phyloP scores from a whole-genome alignment of 2,888 invertebrate genomes.

The Melanostoma scalare region DNA sequence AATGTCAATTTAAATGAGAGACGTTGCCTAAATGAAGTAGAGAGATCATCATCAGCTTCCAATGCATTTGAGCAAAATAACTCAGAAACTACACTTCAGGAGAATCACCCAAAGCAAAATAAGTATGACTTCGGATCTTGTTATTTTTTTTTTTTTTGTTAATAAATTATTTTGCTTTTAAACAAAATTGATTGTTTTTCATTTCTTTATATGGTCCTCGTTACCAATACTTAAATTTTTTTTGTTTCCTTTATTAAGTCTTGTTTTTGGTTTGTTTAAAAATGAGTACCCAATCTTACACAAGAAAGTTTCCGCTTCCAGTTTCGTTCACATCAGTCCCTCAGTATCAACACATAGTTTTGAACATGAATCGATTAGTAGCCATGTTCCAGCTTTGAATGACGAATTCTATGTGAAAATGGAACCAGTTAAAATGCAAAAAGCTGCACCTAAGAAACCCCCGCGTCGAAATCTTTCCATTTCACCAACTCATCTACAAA shows the following conservation, averaged over 20 bases:
- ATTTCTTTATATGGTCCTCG: background rate
- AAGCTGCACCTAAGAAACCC: slow-evolving; percentile 91
- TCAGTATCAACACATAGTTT: slow-evolving; percentile 81
- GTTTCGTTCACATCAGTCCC: slow-evolving; percentile 76
- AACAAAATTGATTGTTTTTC: too few relatives aligned
- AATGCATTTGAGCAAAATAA: slow-evolving; percentile 20
- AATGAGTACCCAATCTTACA: too few relatives aligned
- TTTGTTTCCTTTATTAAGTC: background rate
- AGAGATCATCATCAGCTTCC: slow-evolving; percentile 75
- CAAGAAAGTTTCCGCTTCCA: background rate
- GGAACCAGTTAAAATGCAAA: slow-evolving; percentile 42
- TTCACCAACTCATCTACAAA: slow-evolving; percentile 90
- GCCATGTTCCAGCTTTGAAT: slow-evolving; percentile 8
- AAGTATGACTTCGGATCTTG: slow-evolving; percentile 31
- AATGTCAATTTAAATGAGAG: slow-evolving; percentile 85
- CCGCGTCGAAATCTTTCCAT: slow-evolving; percentile 93
- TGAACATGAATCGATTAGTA: slow-evolving; percentile 76
- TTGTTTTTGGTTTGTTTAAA: background rate
- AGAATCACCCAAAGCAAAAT: background rate
- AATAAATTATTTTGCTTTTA: background rate
- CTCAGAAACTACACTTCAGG: background rate
- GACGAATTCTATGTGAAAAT: slow-evolving; percentile 43
- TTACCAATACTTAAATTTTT: too few relatives aligned
- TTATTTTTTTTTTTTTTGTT: background rate
- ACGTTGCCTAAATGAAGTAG: slow-evolving; percentile 74